phyloP scores from a whole-genome alignment of 2,797 vertebrate species.

The Okamejei kenojei region DNA sequence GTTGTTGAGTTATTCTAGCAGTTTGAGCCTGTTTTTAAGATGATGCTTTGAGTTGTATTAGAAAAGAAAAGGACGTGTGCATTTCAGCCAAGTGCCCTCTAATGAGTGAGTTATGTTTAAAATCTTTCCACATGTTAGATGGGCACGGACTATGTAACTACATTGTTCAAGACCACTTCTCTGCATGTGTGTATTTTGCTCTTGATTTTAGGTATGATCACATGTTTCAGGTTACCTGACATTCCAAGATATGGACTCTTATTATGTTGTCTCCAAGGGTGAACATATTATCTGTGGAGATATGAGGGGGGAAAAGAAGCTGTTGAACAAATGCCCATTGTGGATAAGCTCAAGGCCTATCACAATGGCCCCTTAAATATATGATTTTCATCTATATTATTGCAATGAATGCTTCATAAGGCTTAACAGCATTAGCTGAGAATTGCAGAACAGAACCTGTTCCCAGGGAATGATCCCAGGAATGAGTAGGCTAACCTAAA shows the following conservation, averaged over 20 bases:
- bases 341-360: constrained; percentile 21
- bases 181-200: constrained; percentile 15
- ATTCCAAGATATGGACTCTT: not conserved
- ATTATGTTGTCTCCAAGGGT: constrained; percentile 10
- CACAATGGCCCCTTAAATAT: not conserved
- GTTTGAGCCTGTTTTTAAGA: not conserved
- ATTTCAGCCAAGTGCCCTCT: not conserved
- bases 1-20: too few species aligned
- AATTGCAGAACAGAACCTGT: not conserved
- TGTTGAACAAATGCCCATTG: not conserved
- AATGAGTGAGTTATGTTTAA: constrained; percentile 9
- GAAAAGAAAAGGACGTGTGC: not conserved
- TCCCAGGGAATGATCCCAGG: too few species aligned
- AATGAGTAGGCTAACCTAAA: too few species aligned
- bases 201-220: constrained; percentile 10
- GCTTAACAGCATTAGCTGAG: not conserved
- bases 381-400: not conserved
- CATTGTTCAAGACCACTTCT: not conserved
- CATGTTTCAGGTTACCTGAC: constrained; percentile 25
- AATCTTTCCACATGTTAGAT: constrained; percentile 1
- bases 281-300: constrained; percentile 31
- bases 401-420: not conserved
- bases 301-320: constrained; percentile 22
- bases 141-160: not conserved
- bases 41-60: not conserved